A percentile compares a stretch with the other conserved stretches of the same genome.
phyloP scores from a whole-genome alignment of 2,113 vertebrate genomes.

The Pollachius pollachius region DNA sequence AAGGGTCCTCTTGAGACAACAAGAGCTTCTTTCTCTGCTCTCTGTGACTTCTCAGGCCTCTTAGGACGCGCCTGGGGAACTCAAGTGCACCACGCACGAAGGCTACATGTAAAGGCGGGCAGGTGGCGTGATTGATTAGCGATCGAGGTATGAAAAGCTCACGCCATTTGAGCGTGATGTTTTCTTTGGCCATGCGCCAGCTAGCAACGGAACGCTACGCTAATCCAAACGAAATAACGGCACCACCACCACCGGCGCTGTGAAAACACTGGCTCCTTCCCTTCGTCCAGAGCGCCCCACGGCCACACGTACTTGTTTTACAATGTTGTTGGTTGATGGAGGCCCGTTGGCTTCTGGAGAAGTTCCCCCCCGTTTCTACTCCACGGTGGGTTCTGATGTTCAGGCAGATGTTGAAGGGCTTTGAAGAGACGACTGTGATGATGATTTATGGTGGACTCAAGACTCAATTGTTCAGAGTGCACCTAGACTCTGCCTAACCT shows the following conservation, averaged over 20 bases:
- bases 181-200: slow-evolving; percentile 34
- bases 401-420: slow-evolving; percentile 19
- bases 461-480: too few relatives aligned
- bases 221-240: slow-evolving; percentile 40
- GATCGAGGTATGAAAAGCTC: slow-evolving; percentile 26
- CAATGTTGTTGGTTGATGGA: slow-evolving; percentile 35
- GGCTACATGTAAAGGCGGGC: neutral
- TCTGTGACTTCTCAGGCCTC: neutral
- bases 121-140: slow-evolving; percentile 23
- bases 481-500: too few relatives aligned
- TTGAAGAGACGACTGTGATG: slow-evolving; percentile 4
- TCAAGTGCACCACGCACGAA: neutral
- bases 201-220: slow-evolving; percentile 14
- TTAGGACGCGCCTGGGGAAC: neutral
- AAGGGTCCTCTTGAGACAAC: slow-evolving; percentile 11
- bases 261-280: neutral
- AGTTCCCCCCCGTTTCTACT: slow-evolving; percentile 15
- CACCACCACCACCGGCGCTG: neutral
- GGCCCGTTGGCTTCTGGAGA: slow-evolving; percentile 29
- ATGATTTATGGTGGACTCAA: too few relatives aligned
- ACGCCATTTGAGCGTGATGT: slow-evolving; percentile 14
- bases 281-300: neutral
- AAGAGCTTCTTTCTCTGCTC: slow-evolving; percentile 18
- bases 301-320: slow-evolving; percentile 47
- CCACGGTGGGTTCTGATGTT: slow-evolving; percentile 3